Conservation (phyloP, 2,888 invertebrate species). For the Apamea anceps region DNA sequence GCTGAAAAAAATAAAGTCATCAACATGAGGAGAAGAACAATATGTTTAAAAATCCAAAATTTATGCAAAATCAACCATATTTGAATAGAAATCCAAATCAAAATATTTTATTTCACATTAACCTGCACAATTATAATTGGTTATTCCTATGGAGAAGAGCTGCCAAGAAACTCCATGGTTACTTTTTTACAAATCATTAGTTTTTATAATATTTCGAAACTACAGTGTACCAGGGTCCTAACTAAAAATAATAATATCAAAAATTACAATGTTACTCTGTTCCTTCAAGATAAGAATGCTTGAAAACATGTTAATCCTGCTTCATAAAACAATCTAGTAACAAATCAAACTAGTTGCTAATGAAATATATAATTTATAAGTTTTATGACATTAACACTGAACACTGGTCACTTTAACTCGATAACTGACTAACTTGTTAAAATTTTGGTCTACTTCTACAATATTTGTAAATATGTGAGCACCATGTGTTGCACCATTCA, state of each 20-base stretch:
- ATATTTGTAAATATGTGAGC: neutral
- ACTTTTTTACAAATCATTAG: neutral
- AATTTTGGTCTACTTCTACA: neutral
- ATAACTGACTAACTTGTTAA: neutral
- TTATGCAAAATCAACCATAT: neutral
- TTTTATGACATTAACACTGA: neutral
- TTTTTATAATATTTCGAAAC: neutral
- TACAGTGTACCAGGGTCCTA: no score
- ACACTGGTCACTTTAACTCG: neutral
- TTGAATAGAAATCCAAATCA: neutral
- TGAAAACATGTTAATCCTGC: neutral
- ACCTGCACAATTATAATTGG: neutral
- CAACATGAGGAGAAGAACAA: neutral
- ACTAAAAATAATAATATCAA: neutral
- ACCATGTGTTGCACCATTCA: neutral
- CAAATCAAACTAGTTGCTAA: neutral
- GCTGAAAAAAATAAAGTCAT: neutral
- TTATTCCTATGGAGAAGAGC: neutral
- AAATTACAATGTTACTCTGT: neutral
- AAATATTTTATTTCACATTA: neutral
- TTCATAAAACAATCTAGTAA: neutral
- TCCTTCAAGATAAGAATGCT: neutral
- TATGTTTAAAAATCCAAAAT: neutral
- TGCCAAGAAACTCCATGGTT: neutral
- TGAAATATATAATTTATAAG: neutral